These are phyloP conservation scores for Danaus plexippus DNA, from an alignment of 1,140 invertebrate species.

Conservation along the genomic window DNA sequence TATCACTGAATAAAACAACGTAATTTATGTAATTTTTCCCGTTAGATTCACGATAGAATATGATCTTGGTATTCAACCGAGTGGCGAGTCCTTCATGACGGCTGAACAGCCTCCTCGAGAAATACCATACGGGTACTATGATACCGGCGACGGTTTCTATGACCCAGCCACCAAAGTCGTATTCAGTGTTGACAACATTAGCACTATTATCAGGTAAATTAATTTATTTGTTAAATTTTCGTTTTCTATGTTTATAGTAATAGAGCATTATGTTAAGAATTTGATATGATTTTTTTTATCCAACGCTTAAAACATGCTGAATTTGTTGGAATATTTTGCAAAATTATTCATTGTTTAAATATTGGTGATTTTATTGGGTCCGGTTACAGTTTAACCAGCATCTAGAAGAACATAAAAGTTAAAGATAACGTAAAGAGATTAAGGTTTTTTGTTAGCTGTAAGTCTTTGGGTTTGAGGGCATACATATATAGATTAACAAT, in stretches of 20 bases:
- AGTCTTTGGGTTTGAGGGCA: too few species aligned
- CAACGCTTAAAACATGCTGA: too few species aligned
- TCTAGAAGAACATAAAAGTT: too few species aligned
- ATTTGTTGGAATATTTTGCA: too few species aligned
- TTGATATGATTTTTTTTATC: background rate
- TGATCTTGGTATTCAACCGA: slow-evolving; percentile 53
- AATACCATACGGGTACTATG: slow-evolving; percentile 63
- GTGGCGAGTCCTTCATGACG: slow-evolving; percentile 52
- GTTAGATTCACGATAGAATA: slow-evolving; percentile 54
- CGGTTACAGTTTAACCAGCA: too few species aligned
- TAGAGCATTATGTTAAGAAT: too few species aligned
- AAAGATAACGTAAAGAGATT: too few species aligned
- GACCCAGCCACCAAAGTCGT: slow-evolving; percentile 59
- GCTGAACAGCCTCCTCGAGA: slow-evolving; percentile 43
- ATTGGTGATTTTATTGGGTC: too few species aligned
- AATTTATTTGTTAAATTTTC: too few species aligned
- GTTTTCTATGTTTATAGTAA: background rate
- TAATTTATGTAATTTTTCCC: background rate
- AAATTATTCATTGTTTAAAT: too few species aligned
- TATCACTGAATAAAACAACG: background rate
- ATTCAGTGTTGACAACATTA: slow-evolving; percentile 34
- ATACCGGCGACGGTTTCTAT: slow-evolving; percentile 68
- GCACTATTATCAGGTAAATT: slow-evolving; percentile 37
- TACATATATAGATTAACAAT: too few species aligned
- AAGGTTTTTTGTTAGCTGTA: too few species aligned